Evolutionary conservation across 2,797 vertebrate species (phyloP), one percentile per base, ranked within the genome.

Genomic region (Pangasius mekongensis): DNA sequence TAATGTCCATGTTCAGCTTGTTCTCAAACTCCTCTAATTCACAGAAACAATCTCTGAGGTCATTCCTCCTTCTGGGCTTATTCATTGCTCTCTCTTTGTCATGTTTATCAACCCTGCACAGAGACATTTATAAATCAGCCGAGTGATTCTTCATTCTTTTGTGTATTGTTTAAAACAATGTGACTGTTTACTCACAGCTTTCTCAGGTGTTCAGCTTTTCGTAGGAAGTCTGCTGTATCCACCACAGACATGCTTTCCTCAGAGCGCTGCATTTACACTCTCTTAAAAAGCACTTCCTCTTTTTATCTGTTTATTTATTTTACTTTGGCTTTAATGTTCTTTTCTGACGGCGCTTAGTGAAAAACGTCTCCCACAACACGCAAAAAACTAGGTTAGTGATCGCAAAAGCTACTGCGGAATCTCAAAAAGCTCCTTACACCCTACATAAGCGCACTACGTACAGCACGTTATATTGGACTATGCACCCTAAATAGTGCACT

Each of bases 71-170:
- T 87, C 93, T 97, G 92, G 95, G 97, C 90, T 95, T 92, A 85
- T 92, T 93, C 88, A 93, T 89, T 18, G 86, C 93, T 92, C 93
- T 96, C 88, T 97, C 97, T 93, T 97, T 98, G 94, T 98, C 97
- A 89, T 96, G 91, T 92, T 95, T 96, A 83, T 95, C 94, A 94
- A 97, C 94, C 93, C 98, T 99, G 91, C 39, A 73, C 43, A 86
- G 56, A 90, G 11, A 86, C 20, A 90, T 3, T 78, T 9, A 85
- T 33, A 81, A 5, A 30, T 8, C 18, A 33, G 13, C 33, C 0
- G 27, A 69, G 27, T 8, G 39, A 22, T 36, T 11, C 10, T 60
- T 0, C 3, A 36, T 47, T 20, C 3, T 30, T n/a, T 10, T 39
- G 54, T 74, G 27, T 62, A n/a, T n/a, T 10, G 52, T 62, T 47